These are phyloP conservation scores for Drosophila gunungcola DNA, from an alignment of 1,140 invertebrate genomes.

Conservation along the genomic window DNA sequence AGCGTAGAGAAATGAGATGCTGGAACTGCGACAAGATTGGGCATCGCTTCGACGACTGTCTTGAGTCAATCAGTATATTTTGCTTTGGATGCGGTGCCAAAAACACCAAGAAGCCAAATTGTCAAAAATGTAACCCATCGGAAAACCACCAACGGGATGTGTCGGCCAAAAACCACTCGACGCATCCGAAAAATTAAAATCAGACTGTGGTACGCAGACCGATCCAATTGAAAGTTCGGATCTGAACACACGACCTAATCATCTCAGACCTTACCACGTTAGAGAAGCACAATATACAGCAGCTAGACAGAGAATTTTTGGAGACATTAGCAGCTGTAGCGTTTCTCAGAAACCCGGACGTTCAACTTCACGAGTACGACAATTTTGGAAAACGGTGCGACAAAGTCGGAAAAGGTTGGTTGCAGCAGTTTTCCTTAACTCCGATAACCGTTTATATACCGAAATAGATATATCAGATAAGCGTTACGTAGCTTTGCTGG, in stretches of 20 bases:
- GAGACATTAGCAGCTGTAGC: neutral
- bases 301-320: neutral
- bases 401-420: neutral
- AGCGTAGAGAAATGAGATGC: neutral
- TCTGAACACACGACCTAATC: neutral
- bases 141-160: neutral
- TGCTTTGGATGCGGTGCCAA: neutral
- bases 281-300: neutral
- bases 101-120: neutral
- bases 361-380: neutral
- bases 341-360: neutral
- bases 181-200: neutral
- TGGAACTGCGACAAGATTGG: neutral
- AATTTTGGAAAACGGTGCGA: neutral
- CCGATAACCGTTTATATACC: neutral
- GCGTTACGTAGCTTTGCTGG: neutral
- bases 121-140: neutral
- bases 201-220: neutral
- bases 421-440: neutral
- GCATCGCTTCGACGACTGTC: slow-evolving; percentile 1
- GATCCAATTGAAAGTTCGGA: neutral
- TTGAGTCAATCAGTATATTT: neutral
- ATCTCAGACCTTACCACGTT: too few species aligned
- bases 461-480: neutral
- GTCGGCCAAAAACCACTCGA: neutral